Evolutionary conservation across 2,113 vertebrate genomes (phyloP), one percentile per base, ranked within the genome.

Genomic region (Brachyhypopomus occidentalis): DNA sequence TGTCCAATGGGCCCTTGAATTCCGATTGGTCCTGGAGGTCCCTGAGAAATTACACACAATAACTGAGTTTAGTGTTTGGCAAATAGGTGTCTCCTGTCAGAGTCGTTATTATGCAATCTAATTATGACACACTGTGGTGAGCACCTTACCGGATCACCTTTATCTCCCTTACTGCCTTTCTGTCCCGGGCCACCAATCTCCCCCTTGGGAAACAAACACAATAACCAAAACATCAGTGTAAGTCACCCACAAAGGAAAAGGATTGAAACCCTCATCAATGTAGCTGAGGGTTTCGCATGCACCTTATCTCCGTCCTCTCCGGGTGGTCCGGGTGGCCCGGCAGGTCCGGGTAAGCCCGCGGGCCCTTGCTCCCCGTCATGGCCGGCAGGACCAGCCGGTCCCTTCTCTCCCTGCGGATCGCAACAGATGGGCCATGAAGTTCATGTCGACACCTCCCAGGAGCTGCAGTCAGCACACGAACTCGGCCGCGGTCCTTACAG

Each of bases 241-340:
- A 41, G 36, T 17, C 16, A 5, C 6, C 36, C 19, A 75, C 19
- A 69, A 27, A 9, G 16, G 41, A 45, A 58, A 52, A 85, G 52
- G 56, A 55, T 16, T 30, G 25, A 3, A 7, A 63, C 16, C 1
- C 12, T 14, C 12, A 11, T 52, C 12, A 14, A 52, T 52, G 45
- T 52, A 14, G 1, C 6, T 1, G 5, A 0, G 1, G 64, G 5
- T 30, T 20, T 4, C 36, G 17, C 5, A 20, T 19, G 1, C 86
- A 97, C 97, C 94, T 97, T 98, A 91, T 97, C 96, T 58, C 96
- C 96, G 0, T 98, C 97, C 64, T 98, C 96, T 30, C 96, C 97
- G 0, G 92, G 91, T 17, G 93, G 92, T 5, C 96, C 96, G 0
- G 85, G 45, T 45, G 95, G 87, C 2, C 97, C 96, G 0, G 91